Evolutionary conservation across 2,888 invertebrate species (phyloP).

Genomic region (Myopa testacea): DNA sequence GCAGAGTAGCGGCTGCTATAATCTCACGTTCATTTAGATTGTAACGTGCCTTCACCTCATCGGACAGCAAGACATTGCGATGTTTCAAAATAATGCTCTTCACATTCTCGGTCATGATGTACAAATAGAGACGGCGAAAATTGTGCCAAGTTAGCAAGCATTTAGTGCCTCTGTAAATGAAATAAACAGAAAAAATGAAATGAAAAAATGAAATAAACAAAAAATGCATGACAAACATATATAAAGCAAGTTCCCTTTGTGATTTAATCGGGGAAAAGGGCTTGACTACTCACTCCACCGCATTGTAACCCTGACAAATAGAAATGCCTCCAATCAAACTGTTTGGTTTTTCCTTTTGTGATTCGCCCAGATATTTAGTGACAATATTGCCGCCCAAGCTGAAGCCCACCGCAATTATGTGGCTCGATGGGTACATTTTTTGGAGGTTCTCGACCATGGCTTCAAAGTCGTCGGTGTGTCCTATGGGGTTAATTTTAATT

Average conservation of each 20-base stretch:
- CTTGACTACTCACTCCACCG: constrained; percentile 79
- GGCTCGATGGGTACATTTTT: constrained; percentile 80
- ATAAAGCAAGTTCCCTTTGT: not conserved
- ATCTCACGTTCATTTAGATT: constrained; percentile 84
- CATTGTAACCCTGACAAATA: constrained; percentile 95
- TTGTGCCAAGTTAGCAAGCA: constrained; percentile 89
- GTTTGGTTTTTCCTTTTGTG: constrained; percentile 72
- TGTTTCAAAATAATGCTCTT: constrained; percentile 89
- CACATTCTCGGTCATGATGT: constrained; percentile 93
- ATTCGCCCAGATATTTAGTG: constrained; percentile 91
- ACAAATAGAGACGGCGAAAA: constrained; percentile 89
- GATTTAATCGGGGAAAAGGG: not conserved
- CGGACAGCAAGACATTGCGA: constrained; percentile 79
- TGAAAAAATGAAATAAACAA: constrained; percentile 52
- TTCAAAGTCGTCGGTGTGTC: constrained; percentile 89
- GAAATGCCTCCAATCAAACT: constrained; percentile 90
- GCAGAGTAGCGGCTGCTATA: constrained; percentile 86
- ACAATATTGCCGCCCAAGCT: constrained; percentile 94
- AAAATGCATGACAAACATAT: not conserved
- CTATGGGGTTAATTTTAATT: constrained; percentile 69
- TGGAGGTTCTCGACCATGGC: constrained; percentile 83
- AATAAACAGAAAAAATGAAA: not conserved
- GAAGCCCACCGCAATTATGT: constrained; percentile 88
- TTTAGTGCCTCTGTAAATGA: constrained; percentile 78
- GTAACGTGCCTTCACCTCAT: constrained; percentile 77